phyloP scores from a whole-genome alignment of 2,888 invertebrate genomes.

The Tinea pellionella region DNA sequence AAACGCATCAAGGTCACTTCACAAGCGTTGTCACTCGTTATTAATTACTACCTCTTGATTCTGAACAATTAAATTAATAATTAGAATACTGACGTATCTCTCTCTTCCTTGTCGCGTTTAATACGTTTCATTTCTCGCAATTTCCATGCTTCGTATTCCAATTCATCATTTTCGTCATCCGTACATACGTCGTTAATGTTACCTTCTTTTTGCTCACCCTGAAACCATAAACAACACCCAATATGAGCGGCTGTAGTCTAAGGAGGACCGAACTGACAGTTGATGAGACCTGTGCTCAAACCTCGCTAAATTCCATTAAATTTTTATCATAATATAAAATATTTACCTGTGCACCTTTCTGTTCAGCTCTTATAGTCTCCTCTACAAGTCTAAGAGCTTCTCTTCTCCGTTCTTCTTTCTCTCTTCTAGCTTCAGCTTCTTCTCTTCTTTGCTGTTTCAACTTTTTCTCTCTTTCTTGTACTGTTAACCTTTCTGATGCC shows the following conservation, averaged over 20 bases:
- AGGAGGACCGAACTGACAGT: too few relatives aligned
- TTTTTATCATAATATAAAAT: too few relatives aligned
- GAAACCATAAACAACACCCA: slow-evolving; percentile 17
- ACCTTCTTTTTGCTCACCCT: slow-evolving; percentile 79
- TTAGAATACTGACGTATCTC: slow-evolving; percentile 80
- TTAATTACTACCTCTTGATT: too few relatives aligned
- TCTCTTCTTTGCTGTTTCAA: slow-evolving; percentile 84
- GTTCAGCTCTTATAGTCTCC: slow-evolving; percentile 87
- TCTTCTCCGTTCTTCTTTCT: slow-evolving; percentile 88
- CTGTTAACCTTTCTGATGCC: slow-evolving; percentile 93
- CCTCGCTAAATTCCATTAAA: too few relatives aligned
- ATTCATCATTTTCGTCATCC: slow-evolving; percentile 95
- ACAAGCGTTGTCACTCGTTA: too few relatives aligned
- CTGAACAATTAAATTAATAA: too few relatives aligned
- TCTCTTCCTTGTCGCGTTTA: slow-evolving; percentile 95
- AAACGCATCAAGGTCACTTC: too few relatives aligned
- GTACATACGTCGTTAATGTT: slow-evolving; percentile 88
- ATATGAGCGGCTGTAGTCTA: too few relatives aligned
- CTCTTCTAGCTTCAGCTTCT: slow-evolving; percentile 84
- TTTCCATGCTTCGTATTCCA: slow-evolving; percentile 98
- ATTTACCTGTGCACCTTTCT: slow-evolving; percentile 68
- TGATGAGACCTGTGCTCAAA: too few relatives aligned
- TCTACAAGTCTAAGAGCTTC: slow-evolving; percentile 92
- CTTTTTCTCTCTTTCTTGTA: slow-evolving; percentile 94
- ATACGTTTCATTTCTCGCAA: slow-evolving; percentile 94